Evolutionary conservation across 2,797 vertebrate species (phyloP), one percentile per base, ranked within the genome.

Genomic region (Ataeniobius toweri): DNA sequence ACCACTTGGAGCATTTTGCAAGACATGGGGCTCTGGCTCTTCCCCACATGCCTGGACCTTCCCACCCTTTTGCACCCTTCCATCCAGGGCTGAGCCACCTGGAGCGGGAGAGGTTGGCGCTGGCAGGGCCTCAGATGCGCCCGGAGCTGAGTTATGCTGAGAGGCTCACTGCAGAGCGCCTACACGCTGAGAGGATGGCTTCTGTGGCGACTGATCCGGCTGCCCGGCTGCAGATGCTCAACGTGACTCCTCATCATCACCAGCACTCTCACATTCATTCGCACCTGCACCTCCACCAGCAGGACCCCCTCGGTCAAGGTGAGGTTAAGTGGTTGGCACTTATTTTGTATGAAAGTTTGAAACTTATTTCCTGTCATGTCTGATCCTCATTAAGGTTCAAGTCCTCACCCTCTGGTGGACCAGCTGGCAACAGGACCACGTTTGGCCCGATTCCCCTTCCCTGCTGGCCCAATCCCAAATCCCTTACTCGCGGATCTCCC

Each of bases 181-280:
- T 99, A 70, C 98, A 99, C 0, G 98, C 98, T 0, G 98, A 99
- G 94, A 96, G 98, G 76, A 99, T 99, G 98, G 98, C 97, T 0
- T 97, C 98, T 0, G 97, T 99, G 79, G 92, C 97, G 2, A 95
- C 96, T 0, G 98, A 99, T 91, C 98, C 97, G 0, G 94, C 98
- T 80, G 95, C 96, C 1, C 95, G 98, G 80, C 96, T 99, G 69
- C 98, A 99, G 95, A 98, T 99, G 98, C 98, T 99, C 91, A 99
- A 98, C 24, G 98, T 99, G 79, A 99, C 98, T 0, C 98, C 98
- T 0, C 98, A 99, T 92, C 98, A 99, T 71, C 98, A 99, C 93
- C 98, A 99, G 86, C 98, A 99, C 87, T 99, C 98, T 1, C 98
- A 99, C 93, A 98, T 99, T 94, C 98, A 99, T 95, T 99, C 98